Conservation (phyloP, 2,797 vertebrate genomes). For the Gallirallus australis region DNA sequence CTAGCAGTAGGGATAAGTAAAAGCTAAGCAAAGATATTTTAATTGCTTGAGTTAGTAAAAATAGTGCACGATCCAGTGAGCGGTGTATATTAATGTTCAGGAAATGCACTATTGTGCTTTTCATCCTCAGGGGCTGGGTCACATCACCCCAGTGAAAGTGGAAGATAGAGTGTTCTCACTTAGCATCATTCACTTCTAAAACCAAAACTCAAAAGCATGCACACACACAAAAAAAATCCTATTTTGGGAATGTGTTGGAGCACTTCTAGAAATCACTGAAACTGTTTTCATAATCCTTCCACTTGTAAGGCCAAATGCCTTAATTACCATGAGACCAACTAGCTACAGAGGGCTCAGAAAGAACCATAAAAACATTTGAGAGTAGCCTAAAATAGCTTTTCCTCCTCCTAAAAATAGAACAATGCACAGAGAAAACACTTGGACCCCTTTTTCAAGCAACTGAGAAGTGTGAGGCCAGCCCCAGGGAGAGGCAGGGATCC, state of each 20-base stretch:
- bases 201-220: background rate
- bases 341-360: constrained; percentile 35
- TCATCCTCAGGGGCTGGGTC: background rate
- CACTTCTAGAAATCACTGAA: constrained; percentile 20
- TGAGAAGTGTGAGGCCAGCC: background rate
- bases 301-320: constrained; percentile 66
- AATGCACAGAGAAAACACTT: constrained; percentile 28
- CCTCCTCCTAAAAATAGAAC: constrained; percentile 62
- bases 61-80: background rate
- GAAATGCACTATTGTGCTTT: background rate
- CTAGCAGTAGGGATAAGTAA: background rate
- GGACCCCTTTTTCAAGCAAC: fast-evolving
- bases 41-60: constrained; percentile 5
- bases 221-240: background rate
- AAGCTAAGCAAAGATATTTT: constrained; percentile 6
- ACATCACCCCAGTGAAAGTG: background rate
- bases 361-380: constrained; percentile 34
- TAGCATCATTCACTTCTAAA: background rate
- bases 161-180: background rate
- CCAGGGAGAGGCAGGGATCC: constrained; percentile 10
- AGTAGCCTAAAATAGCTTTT: constrained; percentile 56
- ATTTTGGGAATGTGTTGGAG: constrained; percentile 50
- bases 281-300: constrained; percentile 62
- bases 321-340: constrained; percentile 65
- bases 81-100: background rate